A percentile compares a stretch with the other conserved stretches of the same genome.
Evolutionary conservation across 2,113 vertebrate genomes (phyloP).

Genomic region (Entelurus aequoreus): DNA sequence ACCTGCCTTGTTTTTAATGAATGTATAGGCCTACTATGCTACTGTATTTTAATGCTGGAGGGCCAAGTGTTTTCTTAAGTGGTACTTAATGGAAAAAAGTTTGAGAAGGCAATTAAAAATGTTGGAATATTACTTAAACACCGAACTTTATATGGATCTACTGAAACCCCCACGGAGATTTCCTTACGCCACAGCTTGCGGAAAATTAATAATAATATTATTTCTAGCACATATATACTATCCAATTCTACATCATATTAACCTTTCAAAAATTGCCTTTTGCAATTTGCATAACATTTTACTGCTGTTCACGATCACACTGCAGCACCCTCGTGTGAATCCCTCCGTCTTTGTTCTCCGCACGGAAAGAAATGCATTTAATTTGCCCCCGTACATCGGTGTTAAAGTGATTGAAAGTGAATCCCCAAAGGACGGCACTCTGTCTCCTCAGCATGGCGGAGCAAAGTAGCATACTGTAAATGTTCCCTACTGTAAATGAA

Average conservation of each 20-base stretch:
- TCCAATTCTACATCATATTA: constrained; percentile 60
- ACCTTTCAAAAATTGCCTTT: constrained; percentile 58
- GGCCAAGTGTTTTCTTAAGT: no score
- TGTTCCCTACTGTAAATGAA: constrained; percentile 39
- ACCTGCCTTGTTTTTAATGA: no score
- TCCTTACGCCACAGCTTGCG: constrained; percentile 37
- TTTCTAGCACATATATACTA: constrained; percentile 55
- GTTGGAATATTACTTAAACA: no score
- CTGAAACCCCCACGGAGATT: neutral
- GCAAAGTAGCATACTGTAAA: constrained; percentile 16
- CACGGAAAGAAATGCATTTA: neutral
- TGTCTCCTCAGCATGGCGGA: constrained; percentile 21
- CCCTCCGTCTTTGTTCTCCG: neutral
- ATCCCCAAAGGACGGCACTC: constrained; percentile 37
- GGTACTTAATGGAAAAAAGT: no score
- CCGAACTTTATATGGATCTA: no score
- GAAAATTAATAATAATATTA: constrained; percentile 61
- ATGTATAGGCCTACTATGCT: no score
- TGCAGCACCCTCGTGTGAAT: constrained; percentile 4
- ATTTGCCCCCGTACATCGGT: constrained; percentile 13
- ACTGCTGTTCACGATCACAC: neutral
- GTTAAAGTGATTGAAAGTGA: constrained; percentile 34
- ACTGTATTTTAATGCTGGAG: no score
- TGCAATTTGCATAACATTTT: constrained; percentile 40
- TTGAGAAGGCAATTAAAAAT: no score